These are phyloP conservation scores for Ceramica pisi DNA, from an alignment of 2,888 invertebrate genomes.

Conservation along the genomic window DNA sequence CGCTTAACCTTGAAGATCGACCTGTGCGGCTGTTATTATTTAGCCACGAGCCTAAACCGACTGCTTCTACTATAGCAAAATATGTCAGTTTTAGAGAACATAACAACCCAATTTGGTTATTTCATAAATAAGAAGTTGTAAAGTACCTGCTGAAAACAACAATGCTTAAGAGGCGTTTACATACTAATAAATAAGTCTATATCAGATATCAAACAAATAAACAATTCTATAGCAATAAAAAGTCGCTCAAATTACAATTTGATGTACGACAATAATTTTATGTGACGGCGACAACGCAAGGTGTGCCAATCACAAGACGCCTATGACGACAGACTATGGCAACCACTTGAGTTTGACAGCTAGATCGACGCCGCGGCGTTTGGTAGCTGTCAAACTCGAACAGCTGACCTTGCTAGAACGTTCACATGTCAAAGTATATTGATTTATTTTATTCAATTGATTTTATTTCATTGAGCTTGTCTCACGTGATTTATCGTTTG, in stretches of 20 bases:
- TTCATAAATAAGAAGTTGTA: neutral
- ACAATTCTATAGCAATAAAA: constrained; percentile 18
- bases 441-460: constrained; percentile 40
- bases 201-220: constrained; percentile 9
- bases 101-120: too few species aligned
- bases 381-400: too few species aligned
- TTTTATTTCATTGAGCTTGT: constrained; percentile 49
- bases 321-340: constrained; percentile 69
- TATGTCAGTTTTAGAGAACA: too few species aligned
- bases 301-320: constrained; percentile 61
- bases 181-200: neutral
- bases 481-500: constrained; percentile 21
- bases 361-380: too few species aligned
- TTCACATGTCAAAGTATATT: constrained; percentile 60
- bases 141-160: neutral
- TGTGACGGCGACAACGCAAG: constrained; percentile 51
- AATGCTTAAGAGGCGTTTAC: neutral
- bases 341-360: constrained; percentile 62
- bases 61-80: too few species aligned
- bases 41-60: too few species aligned
- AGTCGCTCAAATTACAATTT: constrained; percentile 23
- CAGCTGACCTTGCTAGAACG: too few species aligned
- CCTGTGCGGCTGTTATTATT: too few species aligned
- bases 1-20: too few species aligned
- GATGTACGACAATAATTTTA: constrained; percentile 45